phyloP scores from a whole-genome alignment of 2,113 vertebrate genomes.

The Phasianus colchicus region DNA sequence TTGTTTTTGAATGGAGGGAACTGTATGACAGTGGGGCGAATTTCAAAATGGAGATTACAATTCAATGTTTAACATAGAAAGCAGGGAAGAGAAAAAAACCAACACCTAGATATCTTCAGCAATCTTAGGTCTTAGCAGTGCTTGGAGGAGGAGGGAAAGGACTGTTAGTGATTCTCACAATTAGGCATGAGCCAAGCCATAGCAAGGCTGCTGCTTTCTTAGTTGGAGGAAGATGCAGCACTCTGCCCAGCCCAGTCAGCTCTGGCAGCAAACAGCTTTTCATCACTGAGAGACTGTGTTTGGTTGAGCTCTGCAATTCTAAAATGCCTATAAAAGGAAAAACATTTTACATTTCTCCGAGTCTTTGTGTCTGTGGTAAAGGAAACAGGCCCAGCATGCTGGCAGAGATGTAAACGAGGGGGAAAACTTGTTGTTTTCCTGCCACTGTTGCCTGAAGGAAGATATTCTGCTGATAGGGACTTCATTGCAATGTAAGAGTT shows the following conservation, averaged over 20 bases:
- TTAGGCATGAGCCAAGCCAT: neutral
- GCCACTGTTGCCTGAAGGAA: neutral
- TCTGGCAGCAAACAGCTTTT: neutral
- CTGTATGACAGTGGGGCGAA: neutral
- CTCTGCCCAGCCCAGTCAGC: neutral
- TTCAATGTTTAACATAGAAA: neutral
- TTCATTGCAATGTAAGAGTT: neutral
- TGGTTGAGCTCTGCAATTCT: neutral
- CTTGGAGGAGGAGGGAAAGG: neutral
- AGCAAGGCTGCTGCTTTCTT: neutral
- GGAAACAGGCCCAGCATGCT: neutral
- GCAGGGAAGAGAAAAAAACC: neutral
- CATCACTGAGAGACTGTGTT: neutral
- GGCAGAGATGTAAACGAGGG: neutral
- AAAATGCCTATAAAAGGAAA: slow-evolving; percentile 65
- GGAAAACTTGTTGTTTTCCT: neutral
- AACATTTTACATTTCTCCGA: neutral
- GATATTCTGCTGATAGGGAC: neutral
- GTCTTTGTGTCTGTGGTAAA: slow-evolving; percentile 6
- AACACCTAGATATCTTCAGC: fast-evolving
- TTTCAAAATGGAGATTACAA: neutral
- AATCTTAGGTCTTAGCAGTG: neutral
- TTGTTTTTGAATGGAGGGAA: neutral
- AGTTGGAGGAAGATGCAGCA: neutral
- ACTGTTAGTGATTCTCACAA: neutral